Evolutionary conservation across 1,140 invertebrate species (phyloP).

Genomic region (Nomia melanderi): DNA sequence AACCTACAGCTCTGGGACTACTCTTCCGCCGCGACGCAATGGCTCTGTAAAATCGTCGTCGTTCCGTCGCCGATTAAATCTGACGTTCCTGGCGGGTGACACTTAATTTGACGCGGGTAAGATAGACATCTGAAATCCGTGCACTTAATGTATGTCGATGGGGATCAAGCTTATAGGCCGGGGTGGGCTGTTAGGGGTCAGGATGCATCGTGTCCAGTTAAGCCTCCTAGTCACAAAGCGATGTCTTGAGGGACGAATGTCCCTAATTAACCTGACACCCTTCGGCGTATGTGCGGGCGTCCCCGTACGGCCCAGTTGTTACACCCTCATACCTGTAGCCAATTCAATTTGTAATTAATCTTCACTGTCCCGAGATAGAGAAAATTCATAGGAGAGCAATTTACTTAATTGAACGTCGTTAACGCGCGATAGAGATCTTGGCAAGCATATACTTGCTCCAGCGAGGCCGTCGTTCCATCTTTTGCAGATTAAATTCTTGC

Average conservation of each 20-base stretch:
- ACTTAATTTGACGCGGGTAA: slow-evolving; percentile 59
- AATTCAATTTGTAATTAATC: slow-evolving; percentile 53
- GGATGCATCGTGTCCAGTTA: slow-evolving; percentile 71
- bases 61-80: slow-evolving; percentile 20
- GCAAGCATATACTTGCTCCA: not conserved
- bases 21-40: not conserved
- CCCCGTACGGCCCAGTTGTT: slow-evolving; percentile 2
- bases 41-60: not conserved
- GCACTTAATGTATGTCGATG: slow-evolving; percentile 75
- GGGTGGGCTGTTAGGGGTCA: slow-evolving; percentile 67
- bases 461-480: not conserved
- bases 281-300: slow-evolving; percentile 17
- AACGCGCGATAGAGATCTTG: slow-evolving; percentile 30
- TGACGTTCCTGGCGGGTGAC: slow-evolving; percentile 35
- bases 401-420: slow-evolving; percentile 37
- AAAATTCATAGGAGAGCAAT: slow-evolving; percentile 38
- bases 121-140: slow-evolving; percentile 67
- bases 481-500: not conserved
- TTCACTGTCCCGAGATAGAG: slow-evolving; percentile 16
- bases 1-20: too few relatives aligned
- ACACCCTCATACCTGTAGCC: slow-evolving; percentile 24
- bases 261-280: slow-evolving; percentile 72
- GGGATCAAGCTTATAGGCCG: slow-evolving; percentile 67
- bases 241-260: slow-evolving; percentile 75
- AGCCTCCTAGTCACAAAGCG: slow-evolving; percentile 72